Evolutionary conservation across 1,140 invertebrate species (phyloP).

Genomic region (Planococcus citri): DNA sequence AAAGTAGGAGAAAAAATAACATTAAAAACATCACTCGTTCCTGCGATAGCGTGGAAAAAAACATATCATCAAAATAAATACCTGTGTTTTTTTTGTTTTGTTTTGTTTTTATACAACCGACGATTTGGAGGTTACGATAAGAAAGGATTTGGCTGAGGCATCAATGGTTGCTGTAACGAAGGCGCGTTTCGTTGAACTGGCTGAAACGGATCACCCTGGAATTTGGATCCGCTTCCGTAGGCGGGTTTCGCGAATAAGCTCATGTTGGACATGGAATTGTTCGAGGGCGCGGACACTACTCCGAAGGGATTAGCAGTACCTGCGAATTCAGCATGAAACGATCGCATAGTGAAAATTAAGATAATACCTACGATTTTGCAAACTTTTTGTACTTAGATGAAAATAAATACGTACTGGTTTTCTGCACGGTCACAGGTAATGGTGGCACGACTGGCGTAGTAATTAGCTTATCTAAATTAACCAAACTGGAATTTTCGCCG

Average conservation of each 20-base stretch:
- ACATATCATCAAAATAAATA: no score
- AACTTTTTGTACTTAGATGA: background rate
- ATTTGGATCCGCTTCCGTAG: background rate
- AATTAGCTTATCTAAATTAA: constrained; percentile 90
- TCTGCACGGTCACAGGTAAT: constrained; percentile 24
- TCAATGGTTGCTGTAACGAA: constrained; percentile 24
- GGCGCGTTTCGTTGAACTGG: constrained; percentile 6
- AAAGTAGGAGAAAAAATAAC: no score
- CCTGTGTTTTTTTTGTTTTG: no score
- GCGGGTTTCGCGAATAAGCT: constrained; percentile 12
- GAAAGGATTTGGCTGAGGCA: constrained; percentile 28
- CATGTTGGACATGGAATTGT: background rate
- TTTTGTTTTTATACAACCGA: no score
- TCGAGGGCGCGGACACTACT: constrained; percentile 18
- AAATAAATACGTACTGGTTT: constrained; percentile 23
- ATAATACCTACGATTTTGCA: constrained; percentile 4
- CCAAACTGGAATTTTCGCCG: constrained; percentile 83
- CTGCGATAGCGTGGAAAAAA: no score
- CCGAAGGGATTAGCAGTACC: constrained; percentile 27
- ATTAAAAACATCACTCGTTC: no score
- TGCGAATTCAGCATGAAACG: constrained; percentile 22
- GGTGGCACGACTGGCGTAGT: constrained; percentile 36
- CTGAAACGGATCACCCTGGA: constrained; percentile 14
- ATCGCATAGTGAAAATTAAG: background rate
- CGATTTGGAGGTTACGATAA: constrained; percentile 27